Evolutionary conservation across 2,888 invertebrate species (phyloP).

Genomic region (Parnassius smintheus): DNA sequence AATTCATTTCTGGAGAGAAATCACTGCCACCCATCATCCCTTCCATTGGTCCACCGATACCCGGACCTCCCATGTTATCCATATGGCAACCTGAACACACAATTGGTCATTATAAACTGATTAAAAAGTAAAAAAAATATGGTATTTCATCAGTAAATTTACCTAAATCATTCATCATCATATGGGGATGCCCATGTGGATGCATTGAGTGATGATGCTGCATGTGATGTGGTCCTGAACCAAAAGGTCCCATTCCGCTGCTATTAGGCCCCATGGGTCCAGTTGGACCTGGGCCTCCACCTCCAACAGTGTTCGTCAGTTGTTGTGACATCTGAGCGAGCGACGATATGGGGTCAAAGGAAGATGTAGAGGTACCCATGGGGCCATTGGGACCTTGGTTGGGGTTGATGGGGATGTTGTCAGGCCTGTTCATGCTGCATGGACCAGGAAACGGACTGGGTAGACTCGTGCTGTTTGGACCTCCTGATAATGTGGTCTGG

Average conservation of each 20-base stretch:
- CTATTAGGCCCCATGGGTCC: conserved; percentile 65
- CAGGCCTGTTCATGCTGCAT: conserved; percentile 74
- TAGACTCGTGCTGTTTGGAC: conserved; percentile 71
- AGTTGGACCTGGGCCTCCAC: conserved; percentile 57
- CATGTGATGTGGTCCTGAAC: conserved; percentile 69
- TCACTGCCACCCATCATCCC: conserved; percentile 78
- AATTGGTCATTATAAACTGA: background rate
- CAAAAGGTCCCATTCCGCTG: conserved; percentile 65
- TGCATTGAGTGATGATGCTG: conserved; percentile 75
- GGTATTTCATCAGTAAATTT: conserved; percentile 21
- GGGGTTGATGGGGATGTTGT: conserved; percentile 73
- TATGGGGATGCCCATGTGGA: conserved; percentile 72
- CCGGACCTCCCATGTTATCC: conserved; percentile 74
- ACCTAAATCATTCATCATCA: conserved; percentile 80
- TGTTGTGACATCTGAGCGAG: conserved; percentile 97
- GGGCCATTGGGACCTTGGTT: conserved; percentile 79
- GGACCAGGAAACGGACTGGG: conserved; percentile 78
- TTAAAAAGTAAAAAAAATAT: background rate
- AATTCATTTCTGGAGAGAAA: conserved; percentile 77
- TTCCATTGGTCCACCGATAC: conserved; percentile 78
- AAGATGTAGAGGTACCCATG: conserved; percentile 77
- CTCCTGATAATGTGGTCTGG: conserved; percentile 73
- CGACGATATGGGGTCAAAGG: conserved; percentile 96
- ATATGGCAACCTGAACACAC: conserved; percentile 69
- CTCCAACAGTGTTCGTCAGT: conserved; percentile 87